phyloP scores from a whole-genome alignment of 1,140 invertebrate species.

The Wiebesia pumilae region DNA sequence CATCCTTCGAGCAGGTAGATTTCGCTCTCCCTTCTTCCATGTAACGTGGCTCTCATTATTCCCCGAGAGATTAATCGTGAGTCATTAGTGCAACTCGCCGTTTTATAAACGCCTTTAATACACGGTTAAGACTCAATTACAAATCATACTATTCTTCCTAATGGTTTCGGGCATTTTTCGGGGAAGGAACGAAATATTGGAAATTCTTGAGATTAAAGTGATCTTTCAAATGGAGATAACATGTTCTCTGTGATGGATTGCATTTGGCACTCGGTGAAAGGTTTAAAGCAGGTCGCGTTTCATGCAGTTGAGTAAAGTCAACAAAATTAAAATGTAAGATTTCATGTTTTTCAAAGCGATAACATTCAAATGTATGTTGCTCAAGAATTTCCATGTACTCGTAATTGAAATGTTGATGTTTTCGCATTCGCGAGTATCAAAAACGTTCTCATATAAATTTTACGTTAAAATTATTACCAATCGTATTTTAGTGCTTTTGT shows the following conservation, averaged over 20 bases:
- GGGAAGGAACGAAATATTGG: neutral
- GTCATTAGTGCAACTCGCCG: slow-evolving; percentile 29
- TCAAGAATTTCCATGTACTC: too few relatives aligned
- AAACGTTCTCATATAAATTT: too few relatives aligned
- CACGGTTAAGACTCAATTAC: neutral
- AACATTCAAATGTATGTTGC: too few relatives aligned
- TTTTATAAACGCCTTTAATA: neutral
- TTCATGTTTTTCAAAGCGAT: too few relatives aligned
- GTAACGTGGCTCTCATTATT: neutral
- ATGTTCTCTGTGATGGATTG: neutral
- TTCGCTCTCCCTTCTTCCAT: neutral
- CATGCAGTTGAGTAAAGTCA: too few relatives aligned
- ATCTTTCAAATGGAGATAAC: neutral
- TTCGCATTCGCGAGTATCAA: too few relatives aligned
- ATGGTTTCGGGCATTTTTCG: neutral
- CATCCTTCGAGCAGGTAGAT: neutral
- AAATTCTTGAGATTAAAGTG: neutral
- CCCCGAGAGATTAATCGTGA: slow-evolving; percentile 24
- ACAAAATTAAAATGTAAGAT: too few relatives aligned
- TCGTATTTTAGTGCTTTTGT: too few relatives aligned
- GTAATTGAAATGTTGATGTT: too few relatives aligned
- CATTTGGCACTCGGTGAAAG: neutral
- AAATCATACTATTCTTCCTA: neutral
- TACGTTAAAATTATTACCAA: too few relatives aligned
- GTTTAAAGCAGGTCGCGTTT: too few relatives aligned